These are phyloP conservation scores for Festucalex cinctus DNA, from an alignment of 2,113 vertebrate genomes.

Conservation along the genomic window DNA sequence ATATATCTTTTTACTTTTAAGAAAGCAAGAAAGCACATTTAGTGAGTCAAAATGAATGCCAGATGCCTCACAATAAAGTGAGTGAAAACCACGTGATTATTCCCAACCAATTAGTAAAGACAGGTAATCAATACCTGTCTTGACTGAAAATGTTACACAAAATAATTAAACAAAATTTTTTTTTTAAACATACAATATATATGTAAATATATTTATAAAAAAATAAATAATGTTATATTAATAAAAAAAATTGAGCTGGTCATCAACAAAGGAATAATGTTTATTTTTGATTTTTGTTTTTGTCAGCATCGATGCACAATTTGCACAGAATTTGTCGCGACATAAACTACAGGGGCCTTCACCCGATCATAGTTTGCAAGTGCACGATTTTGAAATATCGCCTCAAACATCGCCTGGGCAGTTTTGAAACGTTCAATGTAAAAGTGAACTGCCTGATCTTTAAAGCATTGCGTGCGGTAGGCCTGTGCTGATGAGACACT, in stretches of 20 bases:
- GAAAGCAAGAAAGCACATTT: too few relatives aligned
- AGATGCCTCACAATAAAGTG: background rate
- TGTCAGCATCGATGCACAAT: too few relatives aligned
- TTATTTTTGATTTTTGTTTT: background rate
- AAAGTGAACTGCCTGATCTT: background rate
- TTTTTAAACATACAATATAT: background rate
- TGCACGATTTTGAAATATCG: background rate
- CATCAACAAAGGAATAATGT: background rate
- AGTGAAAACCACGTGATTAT: background rate
- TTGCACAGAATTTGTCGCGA: too few relatives aligned
- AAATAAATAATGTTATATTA: background rate
- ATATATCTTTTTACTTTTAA: too few relatives aligned
- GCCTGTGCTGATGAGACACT: background rate
- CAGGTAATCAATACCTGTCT: background rate
- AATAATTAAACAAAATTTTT: background rate
- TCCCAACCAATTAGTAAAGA: background rate
- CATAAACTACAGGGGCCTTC: too few relatives aligned
- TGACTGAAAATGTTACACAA: background rate
- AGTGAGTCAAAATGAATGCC: background rate
- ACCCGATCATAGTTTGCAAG: background rate
- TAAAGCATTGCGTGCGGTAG: background rate
- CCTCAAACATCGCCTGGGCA: background rate
- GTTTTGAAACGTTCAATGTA: background rate
- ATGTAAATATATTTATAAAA: background rate
- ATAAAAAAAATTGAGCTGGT: background rate